A percentile compares a stretch with the other conserved stretches of the same genome.
phyloP scores from a whole-genome alignment of 1,140 invertebrate genomes.

The Epicauta chinensis region DNA sequence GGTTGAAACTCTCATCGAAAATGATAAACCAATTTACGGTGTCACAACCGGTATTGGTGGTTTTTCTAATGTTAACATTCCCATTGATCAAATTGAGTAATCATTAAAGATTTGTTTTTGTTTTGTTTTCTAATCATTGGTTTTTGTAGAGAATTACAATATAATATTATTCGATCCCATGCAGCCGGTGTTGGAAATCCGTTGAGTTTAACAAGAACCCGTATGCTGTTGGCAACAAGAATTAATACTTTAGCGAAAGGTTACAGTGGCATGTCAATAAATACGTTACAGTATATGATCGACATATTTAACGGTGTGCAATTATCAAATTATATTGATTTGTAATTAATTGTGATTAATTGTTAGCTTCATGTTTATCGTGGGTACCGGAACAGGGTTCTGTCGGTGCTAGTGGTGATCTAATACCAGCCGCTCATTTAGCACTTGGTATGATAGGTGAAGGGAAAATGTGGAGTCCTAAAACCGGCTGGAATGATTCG shows the following conservation, averaged over 20 bases:
- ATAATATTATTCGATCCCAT: slow-evolving; percentile 67
- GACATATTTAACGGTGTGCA: slow-evolving; percentile 11
- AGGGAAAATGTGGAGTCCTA: slow-evolving; percentile 70
- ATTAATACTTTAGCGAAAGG: slow-evolving; percentile 72
- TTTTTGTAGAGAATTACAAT: slow-evolving; percentile 49
- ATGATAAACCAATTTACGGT: slow-evolving; percentile 64
- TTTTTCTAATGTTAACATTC: slow-evolving; percentile 59
- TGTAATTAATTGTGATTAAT: slow-evolving; percentile 11
- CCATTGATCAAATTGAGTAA: slow-evolving; percentile 55
- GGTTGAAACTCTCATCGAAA: slow-evolving; percentile 56
- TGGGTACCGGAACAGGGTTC: slow-evolving; percentile 71
- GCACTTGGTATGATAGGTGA: slow-evolving; percentile 68
- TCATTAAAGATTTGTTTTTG: slow-evolving; percentile 7
- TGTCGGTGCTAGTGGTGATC: slow-evolving; percentile 67
- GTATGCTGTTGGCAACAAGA: slow-evolving; percentile 64
- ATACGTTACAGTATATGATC: slow-evolving; percentile 57
- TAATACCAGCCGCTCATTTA: slow-evolving; percentile 65
- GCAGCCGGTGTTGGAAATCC: slow-evolving; percentile 63
- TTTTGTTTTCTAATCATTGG: background rate
- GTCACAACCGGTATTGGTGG: slow-evolving; percentile 76
- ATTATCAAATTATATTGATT: slow-evolving; percentile 5
- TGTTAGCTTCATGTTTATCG: slow-evolving; percentile 60
- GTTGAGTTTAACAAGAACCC: slow-evolving; percentile 54
- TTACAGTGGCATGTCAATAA: slow-evolving; percentile 62
- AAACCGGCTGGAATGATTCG: slow-evolving; percentile 65